Evolutionary conservation across 1,140 invertebrate species (phyloP), one percentile per base, ranked within the genome.

Genomic region (Lerema accius): DNA sequence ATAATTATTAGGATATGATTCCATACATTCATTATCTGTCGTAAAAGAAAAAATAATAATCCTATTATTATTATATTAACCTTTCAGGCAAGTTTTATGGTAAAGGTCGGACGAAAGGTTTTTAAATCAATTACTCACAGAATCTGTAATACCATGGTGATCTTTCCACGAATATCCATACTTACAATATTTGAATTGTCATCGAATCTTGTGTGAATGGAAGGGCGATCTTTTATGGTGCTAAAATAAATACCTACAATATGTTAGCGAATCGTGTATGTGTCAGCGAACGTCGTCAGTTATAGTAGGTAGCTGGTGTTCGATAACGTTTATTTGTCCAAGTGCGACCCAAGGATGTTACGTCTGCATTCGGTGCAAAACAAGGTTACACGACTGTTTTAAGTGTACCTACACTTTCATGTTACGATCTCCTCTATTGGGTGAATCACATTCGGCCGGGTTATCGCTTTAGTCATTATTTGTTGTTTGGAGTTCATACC

Each of bases 291-390:
- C 40, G 53, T 35, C n/a, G 11, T 17, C 42, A 59, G 23, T 19
- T 28, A 32, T 13, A 32, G 42, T 58, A 45, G 43, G 55, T 16
- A 46, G 35, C 10, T 7, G n/a, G 19, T 48, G 23, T 56, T 64
- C 43, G 51, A 35, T 55, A 55, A 55, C 16, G 50, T 37, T 39
- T 63, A 56, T 63, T 63, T 63, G 50, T 39, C 50, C 61, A 63
- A 63, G 61, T 63, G 61, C 35, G 42, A 46, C 40, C 61, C 61
- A 63, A 63, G 61, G 61, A 56, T 63, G 43, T 63, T 53, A 39
- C 32, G 28, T 48, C 14, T 55, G 35, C 48, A 50, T 56, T 13
- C 42, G 16, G 11, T 32, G 42, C 35, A 46, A 42, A 39, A 16
- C 61, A 53, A 63, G 43, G 43, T 56, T 48, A 63, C 10, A 11